These are phyloP conservation scores for Nebria ingens DNA, from an alignment of 1,140 invertebrate genomes.

Conservation along the genomic window DNA sequence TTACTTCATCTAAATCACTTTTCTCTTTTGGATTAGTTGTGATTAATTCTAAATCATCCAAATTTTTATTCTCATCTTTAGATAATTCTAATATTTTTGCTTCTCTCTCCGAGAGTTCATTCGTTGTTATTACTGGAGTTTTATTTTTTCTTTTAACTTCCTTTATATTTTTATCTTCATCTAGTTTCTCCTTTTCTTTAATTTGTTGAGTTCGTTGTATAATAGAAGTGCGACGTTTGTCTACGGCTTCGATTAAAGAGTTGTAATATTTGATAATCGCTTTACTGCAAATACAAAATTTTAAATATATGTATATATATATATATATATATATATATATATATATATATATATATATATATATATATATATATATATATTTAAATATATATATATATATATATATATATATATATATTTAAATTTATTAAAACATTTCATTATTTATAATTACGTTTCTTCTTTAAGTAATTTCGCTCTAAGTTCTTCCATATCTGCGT, in stretches of 20 bases:
- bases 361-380: constrained; percentile 11
- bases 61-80: too few relatives aligned
- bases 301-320: neutral
- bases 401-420: neutral
- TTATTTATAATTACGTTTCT: constrained; percentile 26
- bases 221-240: neutral
- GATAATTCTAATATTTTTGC: too few relatives aligned
- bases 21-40: too few relatives aligned
- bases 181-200: neutral
- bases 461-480: constrained; percentile 24
- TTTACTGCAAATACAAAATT: neutral
- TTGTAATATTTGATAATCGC: neutral
- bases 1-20: neutral
- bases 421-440: neutral
- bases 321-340: too few relatives aligned
- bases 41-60: too few relatives aligned
- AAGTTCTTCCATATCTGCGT: constrained; percentile 21
- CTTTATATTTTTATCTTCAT: neutral
- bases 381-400: neutral
- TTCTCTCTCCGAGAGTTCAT: too few relatives aligned
- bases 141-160: neutral
- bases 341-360: too few relatives aligned
- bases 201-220: neutral
- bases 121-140: neutral
- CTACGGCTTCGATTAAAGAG: neutral